These are phyloP conservation scores for Neofelis nebulosa DNA, from an alignment of 2,113 vertebrate genomes.

Conservation along the genomic window DNA sequence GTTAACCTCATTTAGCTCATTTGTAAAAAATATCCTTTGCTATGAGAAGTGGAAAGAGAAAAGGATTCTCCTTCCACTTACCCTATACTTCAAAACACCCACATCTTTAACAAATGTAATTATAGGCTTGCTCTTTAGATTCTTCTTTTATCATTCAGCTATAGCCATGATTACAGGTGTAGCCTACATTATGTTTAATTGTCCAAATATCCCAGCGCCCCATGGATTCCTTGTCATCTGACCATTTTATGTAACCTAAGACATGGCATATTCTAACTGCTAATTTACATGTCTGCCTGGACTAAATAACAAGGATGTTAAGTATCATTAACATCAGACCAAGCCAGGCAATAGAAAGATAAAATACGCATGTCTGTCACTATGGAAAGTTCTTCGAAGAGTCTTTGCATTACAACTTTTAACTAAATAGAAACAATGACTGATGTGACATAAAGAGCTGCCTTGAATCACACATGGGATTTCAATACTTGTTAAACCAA, in stretches of 20 bases:
- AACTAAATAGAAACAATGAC: conserved; percentile 29
- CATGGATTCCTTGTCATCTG: conserved; percentile 9
- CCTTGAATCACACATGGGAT: conserved; percentile 4
- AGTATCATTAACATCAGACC: not conserved
- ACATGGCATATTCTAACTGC: not conserved
- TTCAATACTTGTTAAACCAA: conserved; percentile 5
- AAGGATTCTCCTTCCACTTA: conserved; percentile 25
- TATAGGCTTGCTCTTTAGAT: conserved; percentile 16
- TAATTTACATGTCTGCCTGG: conserved; percentile 10
- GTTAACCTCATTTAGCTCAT: conserved; percentile 22
- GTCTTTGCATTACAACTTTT: not conserved
- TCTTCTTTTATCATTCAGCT: conserved; percentile 34
- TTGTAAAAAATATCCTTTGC: not conserved
- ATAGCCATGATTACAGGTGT: conserved; percentile 11
- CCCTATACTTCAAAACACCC: conserved; percentile 16
- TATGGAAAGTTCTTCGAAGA: not conserved
- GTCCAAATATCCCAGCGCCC: conserved; percentile 29
- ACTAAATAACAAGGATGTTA: conserved; percentile 17
- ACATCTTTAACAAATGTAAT: conserved; percentile 61
- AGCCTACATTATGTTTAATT: conserved; percentile 32
- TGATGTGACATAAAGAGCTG: not conserved
- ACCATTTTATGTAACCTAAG: conserved; percentile 33
- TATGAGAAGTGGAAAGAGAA: conserved; percentile 9
- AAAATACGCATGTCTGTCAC: not conserved
- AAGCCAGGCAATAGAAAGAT: not conserved